These are phyloP conservation scores for Sicus ferrugineus DNA, from an alignment of 2,888 invertebrate genomes.

Conservation along the genomic window DNA sequence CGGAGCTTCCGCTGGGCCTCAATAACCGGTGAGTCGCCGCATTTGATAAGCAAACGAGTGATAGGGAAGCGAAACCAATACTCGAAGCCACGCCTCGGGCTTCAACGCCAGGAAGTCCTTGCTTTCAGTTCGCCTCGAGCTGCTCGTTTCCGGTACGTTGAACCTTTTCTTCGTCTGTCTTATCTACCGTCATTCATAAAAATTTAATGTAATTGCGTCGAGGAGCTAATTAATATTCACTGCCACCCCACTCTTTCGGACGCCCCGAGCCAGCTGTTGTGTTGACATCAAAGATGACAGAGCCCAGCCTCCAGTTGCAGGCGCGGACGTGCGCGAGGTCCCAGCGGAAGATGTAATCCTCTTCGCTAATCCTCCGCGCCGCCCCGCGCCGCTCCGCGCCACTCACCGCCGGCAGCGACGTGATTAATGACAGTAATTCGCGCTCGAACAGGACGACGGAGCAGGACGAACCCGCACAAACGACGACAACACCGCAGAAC, in stretches of 20 bases:
- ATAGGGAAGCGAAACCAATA: neutral
- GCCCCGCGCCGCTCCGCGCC: neutral
- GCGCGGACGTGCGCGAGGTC: neutral
- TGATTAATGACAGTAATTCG: slow-evolving; percentile 40
- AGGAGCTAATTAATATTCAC: neutral
- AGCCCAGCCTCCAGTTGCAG: slow-evolving; percentile 5
- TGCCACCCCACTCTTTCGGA: neutral
- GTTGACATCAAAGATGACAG: slow-evolving; percentile 30
- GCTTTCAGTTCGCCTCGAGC: neutral
- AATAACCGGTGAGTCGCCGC: neutral
- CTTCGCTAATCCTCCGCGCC: neutral
- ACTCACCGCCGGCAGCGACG: slow-evolving; percentile 18
- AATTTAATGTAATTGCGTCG: neutral
- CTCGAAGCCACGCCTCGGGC: too few relatives aligned
- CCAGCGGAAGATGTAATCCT: slow-evolving; percentile 9
- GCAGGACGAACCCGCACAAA: slow-evolving; percentile 11
- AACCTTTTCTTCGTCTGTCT: too few relatives aligned
- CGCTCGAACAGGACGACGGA: neutral
- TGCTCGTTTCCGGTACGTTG: neutral
- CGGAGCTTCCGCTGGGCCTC: slow-evolving; percentile 11
- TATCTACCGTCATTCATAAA: too few relatives aligned
- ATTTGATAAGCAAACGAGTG: neutral
- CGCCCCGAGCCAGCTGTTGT: neutral
- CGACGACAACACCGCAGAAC: slow-evolving; percentile 6
- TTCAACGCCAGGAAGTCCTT: neutral